These are phyloP conservation scores for Melanchra persicariae DNA, from an alignment of 2,888 invertebrate species.

Conservation along the genomic window DNA sequence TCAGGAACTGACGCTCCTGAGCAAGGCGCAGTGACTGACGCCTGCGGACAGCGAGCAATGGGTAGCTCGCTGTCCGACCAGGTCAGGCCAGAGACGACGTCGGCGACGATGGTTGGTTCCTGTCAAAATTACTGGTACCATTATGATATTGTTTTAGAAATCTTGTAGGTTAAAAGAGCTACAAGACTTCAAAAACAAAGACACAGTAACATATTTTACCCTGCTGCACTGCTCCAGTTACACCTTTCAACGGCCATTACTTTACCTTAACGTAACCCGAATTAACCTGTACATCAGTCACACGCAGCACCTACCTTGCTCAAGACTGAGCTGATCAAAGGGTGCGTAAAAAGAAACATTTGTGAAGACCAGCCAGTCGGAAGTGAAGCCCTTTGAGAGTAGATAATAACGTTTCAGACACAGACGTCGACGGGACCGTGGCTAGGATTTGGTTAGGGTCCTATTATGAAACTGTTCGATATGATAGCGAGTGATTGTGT, in stretches of 20 bases:
- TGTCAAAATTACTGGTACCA: too few species aligned
- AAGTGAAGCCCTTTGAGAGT: slow-evolving; percentile 85
- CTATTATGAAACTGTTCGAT: slow-evolving; percentile 67
- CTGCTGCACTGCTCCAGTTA: neutral
- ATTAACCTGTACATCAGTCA: slow-evolving; percentile 47
- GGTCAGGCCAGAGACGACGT: too few species aligned
- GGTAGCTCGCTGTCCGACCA: too few species aligned
- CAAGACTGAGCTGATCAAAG: slow-evolving; percentile 60
- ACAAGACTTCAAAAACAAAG: neutral
- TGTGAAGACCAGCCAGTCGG: slow-evolving; percentile 81
- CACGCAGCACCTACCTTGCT: slow-evolving; percentile 44
- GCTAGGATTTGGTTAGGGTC: slow-evolving; percentile 71
- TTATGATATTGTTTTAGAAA: neutral
- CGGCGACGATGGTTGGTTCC: too few species aligned
- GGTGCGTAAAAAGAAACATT: slow-evolving; percentile 81
- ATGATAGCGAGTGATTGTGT: slow-evolving; percentile 3
- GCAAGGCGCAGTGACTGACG: too few species aligned
- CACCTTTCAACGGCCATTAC: neutral
- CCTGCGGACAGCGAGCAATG: too few species aligned
- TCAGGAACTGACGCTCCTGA: too few species aligned
- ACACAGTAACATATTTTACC: neutral
- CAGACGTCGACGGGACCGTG: slow-evolving; percentile 75
- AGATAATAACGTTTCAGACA: slow-evolving; percentile 87
- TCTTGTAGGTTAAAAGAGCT: neutral
- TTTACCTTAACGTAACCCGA: slow-evolving; percentile 21